Evolutionary conservation across 1,140 invertebrate species (phyloP).

Genomic region (Apis laboriosa): DNA sequence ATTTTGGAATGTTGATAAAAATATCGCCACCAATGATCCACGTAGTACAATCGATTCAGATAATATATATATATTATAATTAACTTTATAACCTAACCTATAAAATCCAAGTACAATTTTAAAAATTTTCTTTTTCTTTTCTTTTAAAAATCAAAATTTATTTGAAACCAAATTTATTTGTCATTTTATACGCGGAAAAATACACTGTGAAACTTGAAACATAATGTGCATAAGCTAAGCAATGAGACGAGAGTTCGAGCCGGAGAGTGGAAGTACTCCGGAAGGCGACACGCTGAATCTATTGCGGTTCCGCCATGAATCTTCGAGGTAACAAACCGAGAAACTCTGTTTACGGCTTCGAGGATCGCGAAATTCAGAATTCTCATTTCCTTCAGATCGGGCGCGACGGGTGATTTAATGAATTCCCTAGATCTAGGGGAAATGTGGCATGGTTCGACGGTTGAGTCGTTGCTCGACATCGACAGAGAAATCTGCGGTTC

Average conservation of each 20-base stretch:
- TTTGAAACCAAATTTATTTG: no score
- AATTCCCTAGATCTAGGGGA: neutral
- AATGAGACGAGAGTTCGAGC: constrained; percentile 36
- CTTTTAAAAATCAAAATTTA: no score
- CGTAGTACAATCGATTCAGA: no score
- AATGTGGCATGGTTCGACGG: neutral
- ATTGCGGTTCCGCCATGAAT: constrained; percentile 53
- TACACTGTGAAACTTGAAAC: no score
- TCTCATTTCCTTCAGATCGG: constrained; percentile 58
- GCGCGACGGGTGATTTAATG: constrained; percentile 49
- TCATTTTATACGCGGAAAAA: neutral
- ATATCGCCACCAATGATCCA: no score
- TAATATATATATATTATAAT: no score
- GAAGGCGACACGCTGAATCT: constrained; percentile 49
- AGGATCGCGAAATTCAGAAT: constrained; percentile 56
- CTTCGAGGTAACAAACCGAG: constrained; percentile 56
- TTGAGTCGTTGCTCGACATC: neutral
- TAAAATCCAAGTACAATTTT: no score
- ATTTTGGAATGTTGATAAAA: no score
- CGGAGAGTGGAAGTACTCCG: constrained; percentile 20
- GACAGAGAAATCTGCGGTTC: neutral
- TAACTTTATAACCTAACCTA: no score
- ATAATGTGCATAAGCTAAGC: neutral
- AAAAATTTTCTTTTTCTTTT: no score
- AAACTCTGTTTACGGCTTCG: constrained; percentile 60